phyloP scores from a whole-genome alignment of 2,113 vertebrate species.

The Ageneiosus marmoratus region DNA sequence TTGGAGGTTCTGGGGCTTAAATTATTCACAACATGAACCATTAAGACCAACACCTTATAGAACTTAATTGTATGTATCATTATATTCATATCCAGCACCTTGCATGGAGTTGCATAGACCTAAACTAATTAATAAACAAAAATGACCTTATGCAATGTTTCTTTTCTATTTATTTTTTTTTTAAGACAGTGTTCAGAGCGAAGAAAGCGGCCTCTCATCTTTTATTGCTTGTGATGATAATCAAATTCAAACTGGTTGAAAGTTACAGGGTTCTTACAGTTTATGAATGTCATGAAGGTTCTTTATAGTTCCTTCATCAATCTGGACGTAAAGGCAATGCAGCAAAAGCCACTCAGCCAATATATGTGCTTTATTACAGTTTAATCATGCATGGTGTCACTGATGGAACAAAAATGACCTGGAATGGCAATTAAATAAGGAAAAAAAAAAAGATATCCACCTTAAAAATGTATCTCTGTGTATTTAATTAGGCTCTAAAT shows the following conservation, averaged over 20 bases:
- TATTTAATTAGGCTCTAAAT: background rate
- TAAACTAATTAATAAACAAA: background rate
- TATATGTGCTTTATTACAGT: constrained; percentile 5
- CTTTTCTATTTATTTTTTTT: background rate
- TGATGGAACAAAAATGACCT: background rate
- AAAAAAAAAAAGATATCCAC: background rate
- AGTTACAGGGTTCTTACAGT: background rate
- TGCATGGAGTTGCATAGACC: background rate
- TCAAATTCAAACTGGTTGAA: constrained; percentile 2
- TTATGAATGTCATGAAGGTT: background rate
- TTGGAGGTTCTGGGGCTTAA: background rate
- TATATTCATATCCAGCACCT: background rate
- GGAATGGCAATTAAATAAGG: background rate
- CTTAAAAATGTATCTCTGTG: background rate
- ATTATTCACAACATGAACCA: background rate
- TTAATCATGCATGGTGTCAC: background rate
- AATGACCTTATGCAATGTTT: background rate
- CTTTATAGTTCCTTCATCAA: background rate
- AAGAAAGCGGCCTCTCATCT: background rate
- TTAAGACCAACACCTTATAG: background rate
- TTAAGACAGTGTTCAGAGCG: background rate
- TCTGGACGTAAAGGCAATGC: background rate
- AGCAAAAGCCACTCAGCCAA: background rate
- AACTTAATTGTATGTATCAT: background rate
- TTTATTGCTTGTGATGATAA: background rate